phyloP scores from a whole-genome alignment of 1,140 invertebrate genomes.

The Drosophila subobscura region DNA sequence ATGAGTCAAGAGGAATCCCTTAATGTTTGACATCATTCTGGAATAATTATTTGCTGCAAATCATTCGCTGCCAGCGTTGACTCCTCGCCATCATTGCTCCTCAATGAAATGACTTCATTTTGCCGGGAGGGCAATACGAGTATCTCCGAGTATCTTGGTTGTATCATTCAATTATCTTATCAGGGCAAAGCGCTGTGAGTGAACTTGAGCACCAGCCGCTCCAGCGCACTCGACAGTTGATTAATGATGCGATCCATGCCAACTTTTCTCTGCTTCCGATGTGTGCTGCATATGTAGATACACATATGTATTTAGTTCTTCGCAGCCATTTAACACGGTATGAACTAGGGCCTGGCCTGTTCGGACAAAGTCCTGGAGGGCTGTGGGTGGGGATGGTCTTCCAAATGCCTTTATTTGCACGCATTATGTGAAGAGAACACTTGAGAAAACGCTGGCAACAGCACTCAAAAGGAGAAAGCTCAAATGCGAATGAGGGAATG shows the following conservation, averaged over 20 bases:
- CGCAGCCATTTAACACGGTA: conserved; percentile 3
- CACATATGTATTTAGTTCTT: conserved; percentile 13
- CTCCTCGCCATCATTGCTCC: no score
- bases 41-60: no score
- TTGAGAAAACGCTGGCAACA: conserved; percentile 32
- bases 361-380: no score
- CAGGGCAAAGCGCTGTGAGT: neutral
- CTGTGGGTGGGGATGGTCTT: neutral
- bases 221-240: conserved; percentile 49
- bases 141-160: conserved; percentile 23
- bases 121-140: neutral
- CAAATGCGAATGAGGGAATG: neutral
- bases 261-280: conserved; percentile 22
- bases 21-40: no score
- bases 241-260: conserved; percentile 46
- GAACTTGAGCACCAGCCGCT: conserved; percentile 17
- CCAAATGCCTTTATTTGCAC: conserved; percentile 36
- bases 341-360: no score
- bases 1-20: no score
- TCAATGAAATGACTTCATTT: neutral
- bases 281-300: no score
- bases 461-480: conserved; percentile 39
- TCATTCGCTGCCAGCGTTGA: no score
- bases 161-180: conserved; percentile 59
- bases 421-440: conserved; percentile 16